Evolutionary conservation across 2,888 invertebrate genomes (phyloP).

Genomic region (Acronicta alni): DNA sequence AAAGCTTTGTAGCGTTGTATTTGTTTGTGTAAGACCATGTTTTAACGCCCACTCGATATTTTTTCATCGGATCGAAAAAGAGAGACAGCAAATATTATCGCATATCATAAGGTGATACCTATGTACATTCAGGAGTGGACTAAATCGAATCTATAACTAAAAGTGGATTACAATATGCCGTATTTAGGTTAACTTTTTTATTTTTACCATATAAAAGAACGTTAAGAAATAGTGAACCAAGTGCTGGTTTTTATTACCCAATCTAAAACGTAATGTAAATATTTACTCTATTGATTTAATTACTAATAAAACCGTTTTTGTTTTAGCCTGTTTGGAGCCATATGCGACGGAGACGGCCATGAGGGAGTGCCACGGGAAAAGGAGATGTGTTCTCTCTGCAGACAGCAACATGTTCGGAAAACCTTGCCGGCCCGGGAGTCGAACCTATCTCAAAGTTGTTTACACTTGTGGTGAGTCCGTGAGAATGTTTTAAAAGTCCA

Average conservation of each 20-base stretch:
- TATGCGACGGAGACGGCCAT: slow-evolving; percentile 97
- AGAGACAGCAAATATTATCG: no score
- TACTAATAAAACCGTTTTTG: slow-evolving; percentile 43
- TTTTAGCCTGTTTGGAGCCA: slow-evolving; percentile 94
- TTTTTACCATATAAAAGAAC: no score
- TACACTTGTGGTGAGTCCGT: slow-evolving; percentile 94
- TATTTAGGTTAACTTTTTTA: no score
- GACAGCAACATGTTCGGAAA: slow-evolving; percentile 95
- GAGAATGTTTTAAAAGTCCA: slow-evolving; percentile 42
- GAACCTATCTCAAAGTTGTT: slow-evolving; percentile 95
- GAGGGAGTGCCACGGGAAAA: slow-evolving; percentile 95
- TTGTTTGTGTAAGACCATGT: no score
- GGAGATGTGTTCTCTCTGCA: slow-evolving; percentile 93
- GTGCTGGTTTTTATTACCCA: neutral
- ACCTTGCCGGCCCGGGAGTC: slow-evolving; percentile 93
- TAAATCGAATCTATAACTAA: no score
- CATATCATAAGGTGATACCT: no score
- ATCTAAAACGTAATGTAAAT: slow-evolving; percentile 19
- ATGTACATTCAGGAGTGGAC: no score
- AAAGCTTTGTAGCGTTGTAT: no score
- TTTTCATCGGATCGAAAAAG: no score
- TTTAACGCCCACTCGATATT: no score
- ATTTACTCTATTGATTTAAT: slow-evolving; percentile 43
- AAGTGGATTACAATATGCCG: no score
- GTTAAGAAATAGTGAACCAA: neutral